phyloP scores from a whole-genome alignment of 2,888 invertebrate genomes.

The Apamea anceps region DNA sequence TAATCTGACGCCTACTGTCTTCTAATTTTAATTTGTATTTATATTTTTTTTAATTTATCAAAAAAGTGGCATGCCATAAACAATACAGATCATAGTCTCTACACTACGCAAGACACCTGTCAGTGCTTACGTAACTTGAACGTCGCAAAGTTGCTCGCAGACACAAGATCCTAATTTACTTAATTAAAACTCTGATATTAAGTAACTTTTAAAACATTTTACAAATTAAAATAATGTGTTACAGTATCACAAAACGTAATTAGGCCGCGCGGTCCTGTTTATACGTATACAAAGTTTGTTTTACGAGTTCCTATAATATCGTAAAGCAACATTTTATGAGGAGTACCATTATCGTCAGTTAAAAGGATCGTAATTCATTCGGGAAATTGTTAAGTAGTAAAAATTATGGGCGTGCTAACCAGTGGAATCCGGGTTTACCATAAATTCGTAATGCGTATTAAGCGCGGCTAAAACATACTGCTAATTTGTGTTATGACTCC shows the following conservation, averaged over 20 bases:
- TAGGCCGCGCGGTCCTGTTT: conserved; percentile 58
- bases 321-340: conserved; percentile 66
- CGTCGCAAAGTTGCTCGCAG: conserved; percentile 2
- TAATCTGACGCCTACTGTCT: too few species aligned
- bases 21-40: too few species aligned
- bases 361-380: conserved; percentile 64
- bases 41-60: not conserved
- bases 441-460: conserved; percentile 48
- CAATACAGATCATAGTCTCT: not conserved
- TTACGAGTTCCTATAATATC: conserved; percentile 65
- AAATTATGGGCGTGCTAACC: conserved; percentile 51
- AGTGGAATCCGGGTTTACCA: conserved; percentile 36
- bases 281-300: conserved; percentile 65
- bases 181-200: conserved; percentile 56
- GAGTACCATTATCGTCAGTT: conserved; percentile 64
- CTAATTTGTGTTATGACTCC: conserved; percentile 45
- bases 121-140: not conserved
- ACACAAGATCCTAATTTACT: conserved; percentile 40
- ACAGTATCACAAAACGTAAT: conserved; percentile 61
- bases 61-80: not conserved
- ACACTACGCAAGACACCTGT: not conserved
- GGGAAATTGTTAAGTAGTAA: conserved; percentile 62
- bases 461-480: conserved; percentile 33
- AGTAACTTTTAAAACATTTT: conserved; percentile 41
- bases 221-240: conserved; percentile 55